Evolutionary conservation across 2,113 vertebrate genomes (phyloP), one percentile per base, ranked within the genome.

Genomic region (Oceanodroma tethys): DNA sequence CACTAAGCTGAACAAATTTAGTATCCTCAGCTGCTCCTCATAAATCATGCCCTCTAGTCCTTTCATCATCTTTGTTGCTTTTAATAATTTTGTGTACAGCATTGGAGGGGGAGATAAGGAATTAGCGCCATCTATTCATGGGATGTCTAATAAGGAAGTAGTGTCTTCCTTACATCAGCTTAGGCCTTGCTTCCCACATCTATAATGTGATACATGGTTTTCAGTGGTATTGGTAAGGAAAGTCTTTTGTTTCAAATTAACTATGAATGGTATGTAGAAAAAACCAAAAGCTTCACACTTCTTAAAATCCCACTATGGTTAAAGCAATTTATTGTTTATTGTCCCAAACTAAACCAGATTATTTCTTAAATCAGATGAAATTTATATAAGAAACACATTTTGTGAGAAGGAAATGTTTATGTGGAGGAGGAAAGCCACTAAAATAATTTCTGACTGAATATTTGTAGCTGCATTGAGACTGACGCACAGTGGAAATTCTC

Each of bases 271-370:
- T 50, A 29, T 0, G 1, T 27, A 56, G 38, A 66, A 74, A 71
- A 70, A 43, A 1, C 1, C 14, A 7, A 42, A 60, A 92, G 0
- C 2, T 1, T 58, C 25, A 58, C 5, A 11, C 7, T 82, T 87
- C 7, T 73, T 29, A 53, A 78, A 59, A 45, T n/a, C 26, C 10
- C 10, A 11, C 11, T 42, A 32, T 29, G 22, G n/a, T 81, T 65
- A 84, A 70, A 73, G 18, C 14, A 47, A 13, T 62, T 78, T 70
- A 34, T 53, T 81, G 9, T 62, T 89, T 74, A 52, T 90, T 76
- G 25, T 90, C 21, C 36, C 26, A 60, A 20, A 52, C 4, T 17
- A 88, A 82, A 90, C 11, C 6, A 65, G 40, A 48, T 88, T 75
- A 72, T 93, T 90, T 95, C 30, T 85, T 16, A 45, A 72, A 85